Conservation (phyloP, 2,888 invertebrate species). For the Dynastes tityus region DNA sequence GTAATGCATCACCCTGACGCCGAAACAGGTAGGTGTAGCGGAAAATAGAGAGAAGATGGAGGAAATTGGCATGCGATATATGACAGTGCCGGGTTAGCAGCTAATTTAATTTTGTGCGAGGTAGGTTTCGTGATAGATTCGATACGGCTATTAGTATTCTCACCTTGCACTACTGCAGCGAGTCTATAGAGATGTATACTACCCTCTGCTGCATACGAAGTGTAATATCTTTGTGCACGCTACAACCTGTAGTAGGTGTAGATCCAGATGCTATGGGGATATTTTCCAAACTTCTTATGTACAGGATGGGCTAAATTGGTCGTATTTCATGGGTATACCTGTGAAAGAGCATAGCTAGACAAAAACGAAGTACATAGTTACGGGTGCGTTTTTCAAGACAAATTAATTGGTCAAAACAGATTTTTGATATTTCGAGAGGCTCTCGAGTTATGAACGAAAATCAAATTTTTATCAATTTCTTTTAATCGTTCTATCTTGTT, state of each 20-base stretch:
- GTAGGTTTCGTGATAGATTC: conserved; percentile 64
- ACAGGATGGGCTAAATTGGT: too few species aligned
- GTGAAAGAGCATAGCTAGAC: too few species aligned
- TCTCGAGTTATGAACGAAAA: too few species aligned
- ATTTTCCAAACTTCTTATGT: too few species aligned
- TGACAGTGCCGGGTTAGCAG: conserved; percentile 63
- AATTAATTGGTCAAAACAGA: too few species aligned
- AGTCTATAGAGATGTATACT: background rate
- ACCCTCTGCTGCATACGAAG: background rate
- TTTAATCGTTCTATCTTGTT: too few species aligned
- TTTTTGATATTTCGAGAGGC: too few species aligned
- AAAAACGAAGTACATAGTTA: too few species aligned
- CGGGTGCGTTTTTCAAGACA: too few species aligned
- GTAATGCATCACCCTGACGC: conserved; percentile 48
- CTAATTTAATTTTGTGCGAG: conserved; percentile 65
- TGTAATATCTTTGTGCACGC: background rate
- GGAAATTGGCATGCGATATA: conserved; percentile 67
- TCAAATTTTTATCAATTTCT: too few species aligned
- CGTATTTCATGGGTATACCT: too few species aligned
- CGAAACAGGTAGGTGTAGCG: conserved; percentile 50
- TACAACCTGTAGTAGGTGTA: background rate
- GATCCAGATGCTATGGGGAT: too few species aligned
- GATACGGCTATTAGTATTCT: conserved; percentile 60
- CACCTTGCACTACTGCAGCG: conserved; percentile 39
- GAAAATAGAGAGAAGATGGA: conserved; percentile 52